These are phyloP conservation scores for Perdix hodgsoniae DNA, from an alignment of 2,797 vertebrate species.

Conservation along the genomic window DNA sequence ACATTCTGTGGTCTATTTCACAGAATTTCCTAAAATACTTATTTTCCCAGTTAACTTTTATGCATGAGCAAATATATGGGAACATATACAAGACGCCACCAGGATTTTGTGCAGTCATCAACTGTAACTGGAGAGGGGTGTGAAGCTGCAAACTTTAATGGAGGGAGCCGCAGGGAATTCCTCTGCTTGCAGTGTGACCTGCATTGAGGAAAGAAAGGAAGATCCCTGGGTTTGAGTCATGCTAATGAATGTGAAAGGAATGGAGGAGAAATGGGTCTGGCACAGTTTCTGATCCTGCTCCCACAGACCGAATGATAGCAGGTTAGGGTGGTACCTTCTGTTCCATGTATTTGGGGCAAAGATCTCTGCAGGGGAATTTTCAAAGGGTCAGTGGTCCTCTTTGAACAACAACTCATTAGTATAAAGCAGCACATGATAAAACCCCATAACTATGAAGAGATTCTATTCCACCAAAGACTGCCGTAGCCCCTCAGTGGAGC, in stretches of 20 bases:
- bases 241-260: background rate
- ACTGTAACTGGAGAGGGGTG: background rate
- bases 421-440: background rate
- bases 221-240: background rate
- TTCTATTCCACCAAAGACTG: background rate
- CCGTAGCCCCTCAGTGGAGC: background rate
- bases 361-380: background rate
- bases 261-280: background rate
- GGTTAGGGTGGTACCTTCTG: background rate
- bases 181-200: background rate
- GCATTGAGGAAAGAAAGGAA: background rate
- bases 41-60: background rate
- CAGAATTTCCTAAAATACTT: background rate
- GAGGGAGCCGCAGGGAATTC: background rate
- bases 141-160: background rate
- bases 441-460: background rate
- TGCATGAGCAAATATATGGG: background rate
- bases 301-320: background rate
- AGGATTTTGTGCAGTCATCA: background rate
- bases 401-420: background rate
- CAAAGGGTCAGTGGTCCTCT: background rate
- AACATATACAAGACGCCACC: background rate
- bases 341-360: fast-evolving
- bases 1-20: background rate
- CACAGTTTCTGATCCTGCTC: background rate